Evolutionary conservation across 1,140 invertebrate genomes (phyloP).

Genomic region (Zaprionus ornatus): DNA sequence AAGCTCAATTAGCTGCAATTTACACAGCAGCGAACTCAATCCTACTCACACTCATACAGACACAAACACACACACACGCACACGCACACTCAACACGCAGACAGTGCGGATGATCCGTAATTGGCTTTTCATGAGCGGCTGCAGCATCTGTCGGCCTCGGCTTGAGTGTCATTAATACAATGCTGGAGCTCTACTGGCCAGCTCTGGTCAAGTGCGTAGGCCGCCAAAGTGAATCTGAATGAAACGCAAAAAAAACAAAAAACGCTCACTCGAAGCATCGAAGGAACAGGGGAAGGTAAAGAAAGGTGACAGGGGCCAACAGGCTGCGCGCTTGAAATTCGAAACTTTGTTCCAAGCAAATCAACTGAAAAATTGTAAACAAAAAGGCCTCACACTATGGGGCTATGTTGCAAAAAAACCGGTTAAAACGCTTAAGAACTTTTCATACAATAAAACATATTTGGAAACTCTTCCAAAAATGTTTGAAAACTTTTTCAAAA

Average conservation of each 20-base stretch:
- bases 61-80: conserved; percentile 16
- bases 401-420: neutral
- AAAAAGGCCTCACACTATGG: conserved; percentile 40
- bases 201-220: conserved; percentile 56
- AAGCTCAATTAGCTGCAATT: conserved; percentile 73
- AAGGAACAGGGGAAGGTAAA: neutral
- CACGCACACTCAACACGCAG: neutral
- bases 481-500: neutral
- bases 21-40: conserved; percentile 31
- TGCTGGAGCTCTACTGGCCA: neutral
- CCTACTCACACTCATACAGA: neutral
- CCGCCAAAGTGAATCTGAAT: conserved; percentile 45
- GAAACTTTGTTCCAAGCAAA: conserved; percentile 65
- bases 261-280: conserved; percentile 5
- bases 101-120: conserved; percentile 44
- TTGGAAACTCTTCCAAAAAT: neutral
- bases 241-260: conserved; percentile 60
- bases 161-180: conserved; percentile 68
- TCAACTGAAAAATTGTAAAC: conserved; percentile 80
- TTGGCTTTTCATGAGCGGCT: conserved; percentile 72
- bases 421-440: neutral
- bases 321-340: conserved; percentile 54
- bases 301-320: conserved; percentile 8
- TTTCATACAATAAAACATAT: neutral
- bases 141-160: conserved; percentile 47